These are phyloP conservation scores for Strongylocentrotus purpuratus DNA, from an alignment of 35 echinoderm and acorn worm species.

Conservation along the genomic window DNA sequence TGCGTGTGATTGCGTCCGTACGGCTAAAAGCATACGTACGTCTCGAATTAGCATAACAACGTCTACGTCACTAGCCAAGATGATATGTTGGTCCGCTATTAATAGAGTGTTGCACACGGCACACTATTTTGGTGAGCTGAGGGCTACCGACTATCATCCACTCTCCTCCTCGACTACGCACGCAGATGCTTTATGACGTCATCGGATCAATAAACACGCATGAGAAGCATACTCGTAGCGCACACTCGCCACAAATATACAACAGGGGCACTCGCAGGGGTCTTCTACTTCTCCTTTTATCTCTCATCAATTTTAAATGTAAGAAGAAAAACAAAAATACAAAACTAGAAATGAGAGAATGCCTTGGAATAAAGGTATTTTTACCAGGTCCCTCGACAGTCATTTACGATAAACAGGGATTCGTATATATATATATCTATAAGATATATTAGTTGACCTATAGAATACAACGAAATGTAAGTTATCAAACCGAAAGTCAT, in stretches of 20 bases:
- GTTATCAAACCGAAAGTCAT: background rate
- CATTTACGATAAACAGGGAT: background rate
- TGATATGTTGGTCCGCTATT: conserved; percentile 31
- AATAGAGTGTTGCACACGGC: conserved; percentile 50
- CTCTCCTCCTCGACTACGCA: conserved; percentile 18
- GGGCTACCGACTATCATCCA: background rate
- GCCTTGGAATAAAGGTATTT: background rate
- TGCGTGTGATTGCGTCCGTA: conserved; percentile 45
- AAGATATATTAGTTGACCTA: background rate
- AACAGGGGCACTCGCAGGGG: conserved; percentile 15
- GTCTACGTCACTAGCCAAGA: background rate
- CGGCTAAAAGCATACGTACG: conserved; percentile 36
- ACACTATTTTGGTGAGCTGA: conserved; percentile 2
- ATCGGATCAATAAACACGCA: conserved; percentile 43
- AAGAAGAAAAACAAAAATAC: background rate
- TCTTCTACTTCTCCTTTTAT: background rate
- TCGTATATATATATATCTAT: background rate
- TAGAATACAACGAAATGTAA: background rate
- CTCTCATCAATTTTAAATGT: background rate
- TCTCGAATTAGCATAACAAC: conserved; percentile 49
- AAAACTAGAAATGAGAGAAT: background rate
- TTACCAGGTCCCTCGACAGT: background rate
- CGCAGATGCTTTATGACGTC: conserved; percentile 31
- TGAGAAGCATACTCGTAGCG: background rate
- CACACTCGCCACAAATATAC: background rate